Conservation (phyloP, 2,888 invertebrate species). For the Timema cristinae region DNA sequence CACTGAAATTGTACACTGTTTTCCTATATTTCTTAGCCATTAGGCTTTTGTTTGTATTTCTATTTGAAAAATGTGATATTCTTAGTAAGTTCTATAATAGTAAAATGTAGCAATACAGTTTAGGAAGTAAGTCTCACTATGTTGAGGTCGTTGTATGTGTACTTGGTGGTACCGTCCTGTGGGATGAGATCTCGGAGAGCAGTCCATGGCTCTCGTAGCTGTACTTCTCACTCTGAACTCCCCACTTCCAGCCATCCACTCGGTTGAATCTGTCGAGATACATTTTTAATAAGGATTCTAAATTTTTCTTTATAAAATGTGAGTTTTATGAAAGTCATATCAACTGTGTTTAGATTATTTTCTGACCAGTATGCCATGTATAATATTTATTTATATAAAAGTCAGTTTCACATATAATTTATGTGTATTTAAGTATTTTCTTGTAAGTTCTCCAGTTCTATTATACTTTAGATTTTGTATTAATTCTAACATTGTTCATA, state of each 20-base stretch:
- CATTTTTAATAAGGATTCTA: neutral
- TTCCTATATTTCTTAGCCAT: too few relatives aligned
- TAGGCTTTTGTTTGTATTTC: neutral
- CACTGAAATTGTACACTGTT: too few relatives aligned
- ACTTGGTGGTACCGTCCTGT: slow-evolving; percentile 79
- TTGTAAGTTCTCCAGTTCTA: too few relatives aligned
- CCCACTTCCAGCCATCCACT: slow-evolving; percentile 90
- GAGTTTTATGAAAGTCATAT: neutral
- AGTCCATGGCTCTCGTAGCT: slow-evolving; percentile 85
- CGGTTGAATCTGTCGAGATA: slow-evolving; percentile 61
- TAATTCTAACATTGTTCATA: too few relatives aligned
- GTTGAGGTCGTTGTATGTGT: slow-evolving; percentile 80
- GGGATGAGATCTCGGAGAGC: slow-evolving; percentile 83
- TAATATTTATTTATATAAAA: too few relatives aligned
- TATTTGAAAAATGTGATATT: neutral
- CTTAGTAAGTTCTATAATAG: slow-evolving; percentile 12
- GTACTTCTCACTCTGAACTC: slow-evolving; percentile 75
- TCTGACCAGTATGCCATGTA: neutral
- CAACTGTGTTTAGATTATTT: neutral
- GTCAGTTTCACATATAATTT: too few relatives aligned
- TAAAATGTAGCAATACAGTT: too few relatives aligned
- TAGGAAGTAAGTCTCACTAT: slow-evolving; percentile 43
- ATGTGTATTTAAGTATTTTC: too few relatives aligned
- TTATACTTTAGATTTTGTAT: too few relatives aligned
- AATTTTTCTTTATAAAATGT: neutral